phyloP scores from a whole-genome alignment of 2,113 vertebrate species.

The Camelus dromedarius region DNA sequence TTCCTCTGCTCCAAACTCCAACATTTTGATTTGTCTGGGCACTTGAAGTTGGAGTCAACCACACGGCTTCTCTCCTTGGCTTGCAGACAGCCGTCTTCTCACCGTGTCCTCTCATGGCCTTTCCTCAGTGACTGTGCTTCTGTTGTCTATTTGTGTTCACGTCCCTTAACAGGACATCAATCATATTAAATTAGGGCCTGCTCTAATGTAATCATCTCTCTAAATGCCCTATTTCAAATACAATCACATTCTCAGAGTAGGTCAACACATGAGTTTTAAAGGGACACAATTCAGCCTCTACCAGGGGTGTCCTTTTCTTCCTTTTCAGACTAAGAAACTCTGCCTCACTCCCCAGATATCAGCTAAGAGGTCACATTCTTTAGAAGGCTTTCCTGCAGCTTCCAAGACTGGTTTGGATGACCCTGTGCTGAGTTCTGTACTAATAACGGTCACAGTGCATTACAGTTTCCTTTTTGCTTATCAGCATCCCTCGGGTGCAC shows the following conservation, averaged over 20 bases:
- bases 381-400: background rate
- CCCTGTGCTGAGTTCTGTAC: background rate
- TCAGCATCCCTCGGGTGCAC: background rate
- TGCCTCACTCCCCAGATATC: background rate
- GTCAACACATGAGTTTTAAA: background rate
- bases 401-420: slow-evolving; percentile 7
- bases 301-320: background rate
- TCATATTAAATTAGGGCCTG: background rate
- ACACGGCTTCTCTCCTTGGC: background rate
- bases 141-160: background rate
- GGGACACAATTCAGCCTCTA: background rate
- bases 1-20: background rate
- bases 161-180: background rate
- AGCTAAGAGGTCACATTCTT: background rate
- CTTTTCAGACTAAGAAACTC: background rate
- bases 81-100: background rate
- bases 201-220: background rate
- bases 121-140: background rate
- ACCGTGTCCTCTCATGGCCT: background rate
- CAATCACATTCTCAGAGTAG: background rate
- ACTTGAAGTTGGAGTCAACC: background rate
- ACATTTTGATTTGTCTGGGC: background rate
- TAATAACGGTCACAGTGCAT: background rate
- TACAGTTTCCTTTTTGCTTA: background rate
- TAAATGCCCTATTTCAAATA: background rate